Conservation (phyloP, 2,888 invertebrate species). For the Buathra laborator region DNA sequence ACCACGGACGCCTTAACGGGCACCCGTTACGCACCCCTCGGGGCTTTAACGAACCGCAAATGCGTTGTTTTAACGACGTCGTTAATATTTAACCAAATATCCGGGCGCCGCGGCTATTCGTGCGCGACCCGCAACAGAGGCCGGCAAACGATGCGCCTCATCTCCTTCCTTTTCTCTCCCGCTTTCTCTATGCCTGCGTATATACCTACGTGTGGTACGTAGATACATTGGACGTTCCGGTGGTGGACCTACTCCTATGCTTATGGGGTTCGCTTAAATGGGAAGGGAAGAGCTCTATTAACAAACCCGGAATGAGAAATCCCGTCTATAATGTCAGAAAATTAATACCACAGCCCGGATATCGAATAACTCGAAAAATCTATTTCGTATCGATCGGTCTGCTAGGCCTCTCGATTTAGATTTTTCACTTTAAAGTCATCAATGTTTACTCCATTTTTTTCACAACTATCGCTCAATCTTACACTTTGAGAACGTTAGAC, state of each 20-base stretch:
- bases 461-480: neutral
- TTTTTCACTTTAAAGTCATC: neutral
- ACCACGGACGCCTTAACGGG: constrained; percentile 70
- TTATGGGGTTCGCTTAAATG: neutral
- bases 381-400: neutral
- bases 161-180: constrained; percentile 11
- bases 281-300: constrained; percentile 40
- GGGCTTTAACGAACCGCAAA: constrained; percentile 84
- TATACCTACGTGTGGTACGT: constrained; percentile 35
- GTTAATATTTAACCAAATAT: constrained; percentile 85
- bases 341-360: constrained; percentile 13
- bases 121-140: constrained; percentile 61
- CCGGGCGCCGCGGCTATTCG: constrained; percentile 72
- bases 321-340: constrained; percentile 27
- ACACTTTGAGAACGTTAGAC: too few species aligned
- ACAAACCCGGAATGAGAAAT: constrained; percentile 51
- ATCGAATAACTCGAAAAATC: constrained; percentile 1
- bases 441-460: neutral
- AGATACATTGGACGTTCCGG: constrained; percentile 44
- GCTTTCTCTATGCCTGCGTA: constrained; percentile 14
- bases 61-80: constrained; percentile 85
- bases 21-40: constrained; percentile 79
- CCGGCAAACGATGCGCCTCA: constrained; percentile 40
- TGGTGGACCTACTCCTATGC: constrained; percentile 20
- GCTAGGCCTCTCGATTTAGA: neutral